Conservation (phyloP, 2,888 invertebrate genomes). For the Troides oblongomaculatus region DNA sequence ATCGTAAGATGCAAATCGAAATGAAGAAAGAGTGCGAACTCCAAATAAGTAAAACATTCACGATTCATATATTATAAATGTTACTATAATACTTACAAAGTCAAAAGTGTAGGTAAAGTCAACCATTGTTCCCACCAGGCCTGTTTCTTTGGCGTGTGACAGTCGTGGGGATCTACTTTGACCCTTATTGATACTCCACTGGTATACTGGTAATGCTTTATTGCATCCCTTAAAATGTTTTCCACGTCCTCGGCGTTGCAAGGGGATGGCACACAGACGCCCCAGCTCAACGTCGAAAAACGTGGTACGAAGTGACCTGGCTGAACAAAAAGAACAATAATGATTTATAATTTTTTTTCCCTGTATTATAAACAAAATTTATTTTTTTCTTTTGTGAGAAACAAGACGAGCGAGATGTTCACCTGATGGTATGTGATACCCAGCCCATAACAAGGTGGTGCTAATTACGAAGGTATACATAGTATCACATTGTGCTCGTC, state of each 20-base stretch:
- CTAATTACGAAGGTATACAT: too few species aligned
- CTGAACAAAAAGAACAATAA: constrained; percentile 70
- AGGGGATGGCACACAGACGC: constrained; percentile 83
- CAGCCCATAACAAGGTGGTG: too few species aligned
- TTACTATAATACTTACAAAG: constrained; percentile 54
- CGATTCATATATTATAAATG: too few species aligned
- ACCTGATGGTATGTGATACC: too few species aligned
- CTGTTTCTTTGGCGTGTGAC: constrained; percentile 70
- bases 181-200: constrained; percentile 80
- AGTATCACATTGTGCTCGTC: too few species aligned
- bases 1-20: too few species aligned
- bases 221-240: constrained; percentile 77
- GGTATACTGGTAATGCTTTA: constrained; percentile 81
- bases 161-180: constrained; percentile 82
- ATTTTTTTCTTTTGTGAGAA: too few species aligned
- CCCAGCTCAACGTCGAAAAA: constrained; percentile 86
- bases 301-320: constrained; percentile 86
- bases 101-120: constrained; percentile 63
- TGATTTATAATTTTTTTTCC: constrained; percentile 23
- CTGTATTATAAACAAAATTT: neutral
- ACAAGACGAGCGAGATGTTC: too few species aligned
- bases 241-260: constrained; percentile 82
- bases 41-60: too few species aligned
- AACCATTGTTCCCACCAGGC: constrained; percentile 64
- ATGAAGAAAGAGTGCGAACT: too few species aligned